Evolutionary conservation across 2,888 invertebrate species (phyloP).

Genomic region (Colletes collaris): DNA sequence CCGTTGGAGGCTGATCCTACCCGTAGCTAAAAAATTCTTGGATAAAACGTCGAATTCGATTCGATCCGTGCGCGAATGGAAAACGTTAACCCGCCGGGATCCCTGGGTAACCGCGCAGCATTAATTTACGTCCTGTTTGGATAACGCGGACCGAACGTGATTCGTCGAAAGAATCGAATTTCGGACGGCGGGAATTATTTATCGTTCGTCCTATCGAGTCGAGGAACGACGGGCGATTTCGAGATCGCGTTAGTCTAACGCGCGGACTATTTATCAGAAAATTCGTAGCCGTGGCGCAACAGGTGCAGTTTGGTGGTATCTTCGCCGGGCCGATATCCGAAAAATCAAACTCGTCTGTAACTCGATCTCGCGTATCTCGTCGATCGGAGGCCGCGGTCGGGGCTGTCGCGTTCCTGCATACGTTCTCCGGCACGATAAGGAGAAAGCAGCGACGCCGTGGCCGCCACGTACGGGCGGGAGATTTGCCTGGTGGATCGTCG

Average conservation of each 20-base stretch:
- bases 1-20: conserved; percentile 7
- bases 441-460: background rate
- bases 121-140: too few species aligned
- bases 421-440: background rate
- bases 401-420: background rate
- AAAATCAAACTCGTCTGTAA: conserved; percentile 47
- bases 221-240: conserved; percentile 43
- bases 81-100: background rate
- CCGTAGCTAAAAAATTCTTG: background rate
- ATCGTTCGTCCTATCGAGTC: conserved; percentile 19
- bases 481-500: background rate
- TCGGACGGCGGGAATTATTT: conserved; percentile 18
- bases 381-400: conserved; percentile 22
- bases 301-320: conserved; percentile 68
- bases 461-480: too few species aligned
- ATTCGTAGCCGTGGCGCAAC: conserved; percentile 66
- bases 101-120: background rate
- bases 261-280: conserved; percentile 63
- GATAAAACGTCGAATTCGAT: background rate
- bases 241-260: conserved; percentile 51
- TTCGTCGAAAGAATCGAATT: conserved; percentile 19
- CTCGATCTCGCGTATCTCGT: conserved; percentile 30
- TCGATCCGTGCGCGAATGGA: too few species aligned
- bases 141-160: too few species aligned
- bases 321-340: conserved; percentile 55